Base-by-base conservation (phyloP, 2,797 vertebrate genomes). In the Esox lucius region DNA sequence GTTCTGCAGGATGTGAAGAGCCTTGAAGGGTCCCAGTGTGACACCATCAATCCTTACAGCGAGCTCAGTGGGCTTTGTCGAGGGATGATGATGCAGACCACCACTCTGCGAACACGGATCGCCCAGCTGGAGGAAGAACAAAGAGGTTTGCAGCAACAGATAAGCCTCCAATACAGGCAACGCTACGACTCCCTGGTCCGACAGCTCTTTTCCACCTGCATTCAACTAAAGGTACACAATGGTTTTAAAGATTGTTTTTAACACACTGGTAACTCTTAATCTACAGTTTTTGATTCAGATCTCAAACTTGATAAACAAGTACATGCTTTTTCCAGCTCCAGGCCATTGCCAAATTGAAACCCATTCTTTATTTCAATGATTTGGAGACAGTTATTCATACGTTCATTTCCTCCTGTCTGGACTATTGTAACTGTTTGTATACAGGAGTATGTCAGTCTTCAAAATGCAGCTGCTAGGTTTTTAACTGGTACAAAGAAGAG, bases 11-110 rank as follows among this genome's bases (percentile, higher is more conserved):
- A 92, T 79, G 62, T 90, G 70, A 91, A 90, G 70, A 78, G 82
- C 56, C 35, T 88, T 0, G 80, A 83, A 16, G 75, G 79, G 4
- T 59, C 71, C 77, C 68, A 81, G 67, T 22, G 42, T 59, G 77
- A 76, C 28, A 64, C 35, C 17, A 79, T 22, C 7, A 62, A 35
- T 74, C 69, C 79, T 69, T 73, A 82, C 78, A 84, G 49, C 74
- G 85, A 90, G 85, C 78, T 84, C 78, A 84, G 87, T 0, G 89
- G 84, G 7, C 80, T 81, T 7, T 93, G 93, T 77, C 89, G 90
- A 3, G 80, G 87, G 64, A 84, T 93, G 87, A 92, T 95, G 85
- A 53, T 90, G 87, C 92, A 96, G 88, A 87, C 92, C 85, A 94
- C 91, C 0, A 89, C 83, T 8, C 89, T 95, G 73, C 89, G 89